These are phyloP conservation scores for Epinotia ramella DNA, from an alignment of 2,888 invertebrate genomes.

Conservation along the genomic window DNA sequence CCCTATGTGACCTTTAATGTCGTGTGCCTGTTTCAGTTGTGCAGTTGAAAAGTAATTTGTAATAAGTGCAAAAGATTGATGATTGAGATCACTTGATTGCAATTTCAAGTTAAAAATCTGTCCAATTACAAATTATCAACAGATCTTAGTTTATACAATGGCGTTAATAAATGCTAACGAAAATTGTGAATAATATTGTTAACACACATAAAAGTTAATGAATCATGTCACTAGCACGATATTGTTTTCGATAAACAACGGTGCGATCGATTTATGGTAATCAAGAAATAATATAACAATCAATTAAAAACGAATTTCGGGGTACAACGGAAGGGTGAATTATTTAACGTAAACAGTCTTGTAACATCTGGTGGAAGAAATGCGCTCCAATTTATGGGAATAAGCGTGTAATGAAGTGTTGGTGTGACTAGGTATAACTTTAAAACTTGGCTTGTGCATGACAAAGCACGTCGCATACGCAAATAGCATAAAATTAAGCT, in stretches of 20 bases:
- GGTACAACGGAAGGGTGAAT: slow-evolving; percentile 55
- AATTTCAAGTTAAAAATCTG: not conserved
- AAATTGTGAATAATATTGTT: not conserved
- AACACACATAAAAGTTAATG: not conserved
- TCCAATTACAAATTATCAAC: not conserved
- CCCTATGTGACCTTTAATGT: too few species aligned
- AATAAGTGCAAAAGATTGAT: too few species aligned
- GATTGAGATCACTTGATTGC: not conserved
- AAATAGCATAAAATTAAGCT: not conserved
- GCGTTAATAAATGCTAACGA: not conserved
- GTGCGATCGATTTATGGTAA: slow-evolving; percentile 48
- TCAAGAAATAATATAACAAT: slow-evolving; percentile 63
- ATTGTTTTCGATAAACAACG: slow-evolving; percentile 21
- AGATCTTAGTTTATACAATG: not conserved
- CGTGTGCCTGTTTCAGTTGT: too few species aligned
- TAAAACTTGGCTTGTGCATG: not conserved
- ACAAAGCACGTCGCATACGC: not conserved
- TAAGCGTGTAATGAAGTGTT: not conserved
- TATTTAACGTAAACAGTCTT: slow-evolving; percentile 54
- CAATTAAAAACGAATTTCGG: slow-evolving; percentile 68
- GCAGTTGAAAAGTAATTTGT: too few species aligned
- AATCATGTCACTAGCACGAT: not conserved
- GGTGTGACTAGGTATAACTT: not conserved
- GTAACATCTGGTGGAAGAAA: slow-evolving; percentile 54
- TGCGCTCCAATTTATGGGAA: not conserved